Evolutionary conservation across 37 sponge, comb jelly and placozoan genomes (phyloP).

Genomic region (Bolinopsis microptera): DNA sequence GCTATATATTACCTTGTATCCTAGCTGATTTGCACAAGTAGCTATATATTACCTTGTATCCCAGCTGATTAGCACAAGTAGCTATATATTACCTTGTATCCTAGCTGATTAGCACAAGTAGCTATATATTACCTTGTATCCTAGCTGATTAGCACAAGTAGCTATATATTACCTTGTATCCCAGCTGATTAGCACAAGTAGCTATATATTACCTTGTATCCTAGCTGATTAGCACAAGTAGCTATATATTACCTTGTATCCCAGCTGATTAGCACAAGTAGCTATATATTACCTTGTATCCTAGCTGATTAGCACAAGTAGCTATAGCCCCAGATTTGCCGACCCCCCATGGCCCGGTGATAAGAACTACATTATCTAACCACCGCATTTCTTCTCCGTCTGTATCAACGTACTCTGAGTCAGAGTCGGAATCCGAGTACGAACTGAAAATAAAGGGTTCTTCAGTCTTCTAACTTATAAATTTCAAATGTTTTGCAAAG

Average conservation of each 20-base stretch:
- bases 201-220: neutral
- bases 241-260: slow-evolving; percentile 38
- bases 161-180: neutral
- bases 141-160: neutral
- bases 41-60: too few relatives aligned
- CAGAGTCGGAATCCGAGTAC: neutral
- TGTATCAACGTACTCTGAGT: neutral
- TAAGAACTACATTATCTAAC: slow-evolving; percentile 25
- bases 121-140: neutral
- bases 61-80: too few relatives aligned
- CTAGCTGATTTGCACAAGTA: too few relatives aligned
- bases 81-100: too few relatives aligned
- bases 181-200: neutral
- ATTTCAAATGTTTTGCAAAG: too few relatives aligned
- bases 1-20: too few relatives aligned
- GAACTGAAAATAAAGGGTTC: neutral
- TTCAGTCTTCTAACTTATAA: too few relatives aligned
- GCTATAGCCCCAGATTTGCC: slow-evolving; percentile 64
- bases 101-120: neutral
- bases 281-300: slow-evolving; percentile 38
- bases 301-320: slow-evolving; percentile 42
- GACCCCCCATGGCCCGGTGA: slow-evolving; percentile 31
- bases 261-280: neutral
- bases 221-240: neutral
- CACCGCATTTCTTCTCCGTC: neutral